Conservation (phyloP, 92 coral and sea anemone genomes). For the Muricea muricata region DNA sequence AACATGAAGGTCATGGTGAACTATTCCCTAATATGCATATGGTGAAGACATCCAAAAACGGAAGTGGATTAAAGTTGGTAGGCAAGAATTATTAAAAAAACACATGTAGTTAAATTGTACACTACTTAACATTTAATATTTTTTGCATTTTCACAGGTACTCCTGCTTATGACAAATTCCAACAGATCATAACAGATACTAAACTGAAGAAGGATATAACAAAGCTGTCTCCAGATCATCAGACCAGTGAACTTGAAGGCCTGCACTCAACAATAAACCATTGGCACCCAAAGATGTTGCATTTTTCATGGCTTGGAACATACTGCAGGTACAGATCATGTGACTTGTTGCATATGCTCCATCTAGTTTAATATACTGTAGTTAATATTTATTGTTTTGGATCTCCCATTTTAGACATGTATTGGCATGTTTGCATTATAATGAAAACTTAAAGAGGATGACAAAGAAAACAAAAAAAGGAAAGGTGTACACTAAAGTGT, state of each 20-base stretch:
- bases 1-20: not conserved
- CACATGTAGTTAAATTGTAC: too few species aligned
- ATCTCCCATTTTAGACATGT: not conserved
- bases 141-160: not conserved
- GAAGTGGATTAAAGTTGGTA: too few species aligned
- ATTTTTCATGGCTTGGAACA: not conserved
- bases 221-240: constrained; percentile 2
- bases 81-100: too few species aligned
- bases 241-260: constrained; percentile 20
- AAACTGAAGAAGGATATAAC: constrained; percentile 1
- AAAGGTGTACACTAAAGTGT: not conserved
- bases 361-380: not conserved
- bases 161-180: constrained; percentile 1
- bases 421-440: constrained; percentile 1
- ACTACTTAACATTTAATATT: too few species aligned
- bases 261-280: constrained; percentile 23
- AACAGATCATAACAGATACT: not conserved
- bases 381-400: not conserved
- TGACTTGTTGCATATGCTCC: not conserved
- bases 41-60: too few species aligned
- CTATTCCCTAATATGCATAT: too few species aligned
- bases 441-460: constrained; percentile 1
- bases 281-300: constrained; percentile 19
- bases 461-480: constrained; percentile 16
- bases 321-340: constrained; percentile 7